Evolutionary conservation across 2,888 invertebrate genomes (phyloP), one percentile per base, ranked within the genome.

Genomic region (Cheiracanthium punctorium): DNA sequence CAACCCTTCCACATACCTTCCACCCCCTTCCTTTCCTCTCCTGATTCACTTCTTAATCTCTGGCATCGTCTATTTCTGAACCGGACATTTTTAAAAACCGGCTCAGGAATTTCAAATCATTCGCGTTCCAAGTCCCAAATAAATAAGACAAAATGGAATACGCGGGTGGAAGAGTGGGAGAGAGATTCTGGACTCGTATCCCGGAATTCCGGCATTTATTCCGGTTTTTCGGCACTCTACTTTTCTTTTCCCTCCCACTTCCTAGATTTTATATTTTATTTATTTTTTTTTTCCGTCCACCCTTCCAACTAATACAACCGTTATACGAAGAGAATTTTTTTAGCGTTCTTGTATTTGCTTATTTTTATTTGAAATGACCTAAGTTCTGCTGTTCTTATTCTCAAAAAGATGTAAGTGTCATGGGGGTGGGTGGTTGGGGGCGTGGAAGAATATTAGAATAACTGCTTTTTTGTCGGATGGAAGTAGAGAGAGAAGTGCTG

Each of bases 91-190:
- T 58, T 24, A 58, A 58, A 58, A 58, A 58, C 7, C 58, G 58
- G n/a, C 58, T 17, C 58, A 58, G 58, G 58, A 58, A 58, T 58
- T 58, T 58, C 58, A 58, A 58, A 58, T 58, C 58, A 67, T 67
- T 65, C 76, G 28, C 58, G 30, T 37, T 74, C 32, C 64, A 33
- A 14, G 52, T 64, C 14, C 76, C 67, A 76, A 76, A 76, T 76
- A 76, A 76, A 67, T 67, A 67, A 76, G 67, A 65, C 64, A 64
- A 64, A 64, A 58, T 58, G 58, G 58, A 58, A 58, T 58, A 58
- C 58, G 58, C n/a, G n/a, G n/a, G n/a, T n/a, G n/a, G n/a, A n/a
- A n/a, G n/a, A n/a, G n/a, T n/a, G n/a, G 58, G 24, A 24, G 24
- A 58, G 24, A 58, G 58, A 58, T 58, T 58, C 58, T 24, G 58